Evolutionary conservation across 2,113 vertebrate genomes (phyloP), one percentile per base, ranked within the genome.

Genomic region (Dromaius novaehollandiae): DNA sequence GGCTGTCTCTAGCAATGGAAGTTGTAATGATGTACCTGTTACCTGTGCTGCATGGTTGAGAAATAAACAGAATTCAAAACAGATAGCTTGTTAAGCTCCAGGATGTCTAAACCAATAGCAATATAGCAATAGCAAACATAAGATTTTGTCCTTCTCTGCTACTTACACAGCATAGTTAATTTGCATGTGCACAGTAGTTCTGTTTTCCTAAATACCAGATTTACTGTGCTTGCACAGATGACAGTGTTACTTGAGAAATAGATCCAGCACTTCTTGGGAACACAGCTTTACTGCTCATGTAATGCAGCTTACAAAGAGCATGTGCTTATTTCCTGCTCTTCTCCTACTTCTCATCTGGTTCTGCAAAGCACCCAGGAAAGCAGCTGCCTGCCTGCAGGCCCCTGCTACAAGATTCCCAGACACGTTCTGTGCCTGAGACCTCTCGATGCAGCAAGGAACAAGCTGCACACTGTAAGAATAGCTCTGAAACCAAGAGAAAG

Each of bases 381-480:
- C 68, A 60, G 21, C 73, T 93, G 76, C 8, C 92, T 92, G 90
- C 26, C 88, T 81, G 93, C 80, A 79, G 30, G 46, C 6, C 69
- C 44, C 61, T 84, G 89, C 81, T 68, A 42, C 40, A 73, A 82
- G 65, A 50, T 78, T 93, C 69, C 82, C 79, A 81, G 80, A 86
- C 19, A 36, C 76, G 65, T 46, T 84, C 84, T 91, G 51, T 75
- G 65, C 74, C 42, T 68, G 53, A 86, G 86, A 88, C 85, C 68
- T 88, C 63, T 74, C 79, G 22, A 20, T 66, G 82, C 86, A 81
- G 90, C 76, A 86, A 94, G 93, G 93, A 96, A 94, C 71, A 86
- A 81, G 71, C 44, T 90, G 95, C 21, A 28, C n/a, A 40, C 76
- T 96, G 88, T 55, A 89, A 88, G 91, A 97, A 95, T 69, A 97